Base-by-base conservation (phyloP, 2,113 vertebrate genomes). In the Alligator sinensis region DNA sequence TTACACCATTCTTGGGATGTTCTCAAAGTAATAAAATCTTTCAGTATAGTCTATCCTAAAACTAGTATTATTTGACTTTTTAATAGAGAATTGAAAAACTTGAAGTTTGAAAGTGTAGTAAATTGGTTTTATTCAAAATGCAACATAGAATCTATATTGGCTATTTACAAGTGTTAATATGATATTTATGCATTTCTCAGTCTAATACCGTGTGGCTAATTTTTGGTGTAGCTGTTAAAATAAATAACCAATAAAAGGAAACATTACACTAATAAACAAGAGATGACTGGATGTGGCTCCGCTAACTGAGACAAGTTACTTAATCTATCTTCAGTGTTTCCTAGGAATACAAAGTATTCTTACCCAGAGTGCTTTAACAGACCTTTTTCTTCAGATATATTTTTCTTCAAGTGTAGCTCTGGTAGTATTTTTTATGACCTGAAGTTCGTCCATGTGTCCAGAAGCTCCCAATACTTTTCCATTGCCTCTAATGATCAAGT, bases 391-490 rank as follows among this genome's bases (percentile, higher is more conserved):
- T 47, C 47, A 47, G 47, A 47, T 47, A 91, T 92, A 92, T 95
- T 92, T 97, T 98, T 95, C 94, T 98, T 97, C 92, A 95, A 87
- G 94, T 87, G 77, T 80, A 93, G 89, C 89, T 95, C 95, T 96
- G 94, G 89, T 97, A 93, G 92, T 97, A 68, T 92, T 97, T 98
- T 96, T 88, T 95, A 1, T 96, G 95, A 97, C 91, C 94, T 92
- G 91, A 97, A 93, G 84, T 97, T 98, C 57, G 94, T 98, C 96
- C 96, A 93, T 97, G 96, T 98, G 95, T 98, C 96, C 92, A 96
- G 88, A 97, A 97, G 76, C 92, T 96, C 80, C 96, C 89, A 94
- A 55, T 97, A 64, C 91, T 97, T 96, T 93, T 88, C 96, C 18
- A 16, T 96, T 97, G 82, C 86, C 86, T 92, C 89, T 92, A 93